Conservation (phyloP, 2,113 vertebrate genomes). For the Panthera leo region DNA sequence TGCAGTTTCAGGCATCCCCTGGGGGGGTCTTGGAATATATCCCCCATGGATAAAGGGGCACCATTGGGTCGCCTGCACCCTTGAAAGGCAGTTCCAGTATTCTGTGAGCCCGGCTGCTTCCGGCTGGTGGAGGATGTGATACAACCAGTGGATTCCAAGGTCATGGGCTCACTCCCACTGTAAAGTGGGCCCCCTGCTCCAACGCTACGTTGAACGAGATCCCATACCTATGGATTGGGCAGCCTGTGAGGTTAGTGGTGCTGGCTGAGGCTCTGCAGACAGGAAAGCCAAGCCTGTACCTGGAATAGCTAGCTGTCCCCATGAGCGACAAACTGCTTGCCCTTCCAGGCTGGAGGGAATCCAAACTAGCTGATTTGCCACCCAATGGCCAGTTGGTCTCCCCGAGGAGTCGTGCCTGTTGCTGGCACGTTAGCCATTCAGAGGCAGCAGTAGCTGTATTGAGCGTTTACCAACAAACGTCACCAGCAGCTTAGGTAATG, state of each 20-base stretch:
- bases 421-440: background rate
- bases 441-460: background rate
- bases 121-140: background rate
- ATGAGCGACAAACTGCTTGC: background rate
- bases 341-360: background rate
- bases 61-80: background rate
- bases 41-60: background rate
- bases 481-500: background rate
- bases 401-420: background rate
- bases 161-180: background rate
- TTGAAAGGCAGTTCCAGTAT: background rate
- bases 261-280: background rate
- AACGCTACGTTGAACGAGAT: background rate
- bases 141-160: background rate
- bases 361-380: background rate
- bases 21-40: background rate
- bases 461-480: background rate
- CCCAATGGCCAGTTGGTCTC: background rate
- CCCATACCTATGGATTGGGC: background rate
- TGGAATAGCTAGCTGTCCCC: background rate
- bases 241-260: background rate
- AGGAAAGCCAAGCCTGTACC: background rate
- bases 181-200: background rate
- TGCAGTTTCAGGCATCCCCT: background rate
- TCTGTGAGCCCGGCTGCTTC: background rate